phyloP scores from a whole-genome alignment of 2,113 vertebrate genomes.

The Pterocles gutturalis region DNA sequence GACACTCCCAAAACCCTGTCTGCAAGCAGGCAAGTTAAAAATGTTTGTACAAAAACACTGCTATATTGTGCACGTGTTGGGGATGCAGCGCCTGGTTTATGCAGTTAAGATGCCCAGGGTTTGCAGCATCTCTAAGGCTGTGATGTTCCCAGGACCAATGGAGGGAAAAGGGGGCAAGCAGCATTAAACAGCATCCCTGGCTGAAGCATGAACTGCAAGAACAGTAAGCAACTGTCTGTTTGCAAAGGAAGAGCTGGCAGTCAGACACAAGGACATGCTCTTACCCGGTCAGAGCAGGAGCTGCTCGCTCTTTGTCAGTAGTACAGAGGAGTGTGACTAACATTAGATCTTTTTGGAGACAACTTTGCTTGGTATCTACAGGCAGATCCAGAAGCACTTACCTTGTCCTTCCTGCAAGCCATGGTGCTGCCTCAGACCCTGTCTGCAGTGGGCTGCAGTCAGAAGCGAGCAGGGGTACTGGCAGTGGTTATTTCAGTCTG shows the following conservation, averaged over 20 bases:
- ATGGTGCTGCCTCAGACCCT: background rate
- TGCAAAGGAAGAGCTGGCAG: background rate
- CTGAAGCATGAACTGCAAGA: background rate
- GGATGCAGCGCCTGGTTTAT: background rate
- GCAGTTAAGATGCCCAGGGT: background rate
- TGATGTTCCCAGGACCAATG: background rate
- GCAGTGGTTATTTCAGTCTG: background rate
- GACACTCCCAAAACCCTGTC: background rate
- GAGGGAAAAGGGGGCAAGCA: background rate
- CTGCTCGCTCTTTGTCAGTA: background rate
- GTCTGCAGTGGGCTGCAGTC: fast-evolving
- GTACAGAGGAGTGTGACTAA: background rate
- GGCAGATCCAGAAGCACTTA: background rate
- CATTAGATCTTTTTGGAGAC: background rate
- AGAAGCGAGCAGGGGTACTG: background rate
- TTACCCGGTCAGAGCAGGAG: background rate
- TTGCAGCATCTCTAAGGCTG: background rate
- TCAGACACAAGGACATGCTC: background rate
- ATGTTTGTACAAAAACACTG: background rate
- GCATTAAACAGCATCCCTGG: background rate
- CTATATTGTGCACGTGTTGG: background rate
- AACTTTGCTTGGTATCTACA: background rate
- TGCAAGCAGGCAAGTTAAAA: background rate
- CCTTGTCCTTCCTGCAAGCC: background rate
- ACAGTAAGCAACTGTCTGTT: background rate